These are phyloP conservation scores for Acrocyrtus sp. DNA, from an alignment of 2,888 invertebrate species.

Conservation along the genomic window DNA sequence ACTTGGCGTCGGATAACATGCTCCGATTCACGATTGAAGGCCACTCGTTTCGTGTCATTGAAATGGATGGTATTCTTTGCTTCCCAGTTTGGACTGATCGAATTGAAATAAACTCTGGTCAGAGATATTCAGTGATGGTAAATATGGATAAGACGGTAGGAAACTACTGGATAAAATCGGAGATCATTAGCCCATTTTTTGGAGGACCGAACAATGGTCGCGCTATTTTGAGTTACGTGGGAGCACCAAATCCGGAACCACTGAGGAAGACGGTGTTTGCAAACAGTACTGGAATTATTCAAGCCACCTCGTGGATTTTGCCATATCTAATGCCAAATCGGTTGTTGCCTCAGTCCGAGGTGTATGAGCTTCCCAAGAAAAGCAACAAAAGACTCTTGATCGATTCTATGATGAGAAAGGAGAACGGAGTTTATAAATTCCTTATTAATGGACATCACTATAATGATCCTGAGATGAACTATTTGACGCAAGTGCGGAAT, in stretches of 20 bases:
- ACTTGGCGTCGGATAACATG: conserved; percentile 50
- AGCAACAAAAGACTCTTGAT: conserved; percentile 42
- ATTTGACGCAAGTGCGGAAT: conserved; percentile 41
- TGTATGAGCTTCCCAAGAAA: conserved; percentile 48
- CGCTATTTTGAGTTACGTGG: conserved; percentile 53
- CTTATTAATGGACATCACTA: conserved; percentile 47
- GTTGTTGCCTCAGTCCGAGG: conserved; percentile 29
- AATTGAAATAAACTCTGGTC: conserved; percentile 52
- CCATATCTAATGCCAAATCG: conserved; percentile 43
- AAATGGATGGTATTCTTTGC: conserved; percentile 52
- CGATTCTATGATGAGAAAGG: conserved; percentile 15
- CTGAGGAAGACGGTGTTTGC: conserved; percentile 31
- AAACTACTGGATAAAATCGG: conserved; percentile 50
- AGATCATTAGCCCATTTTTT: conserved; percentile 40
- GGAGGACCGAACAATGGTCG: conserved; percentile 53
- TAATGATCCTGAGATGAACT: conserved; percentile 19
- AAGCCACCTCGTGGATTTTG: conserved; percentile 40
- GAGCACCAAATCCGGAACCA: conserved; percentile 33
- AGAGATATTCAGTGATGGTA: conserved; percentile 49
- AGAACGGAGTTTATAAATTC: conserved; percentile 41
- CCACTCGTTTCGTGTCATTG: conserved; percentile 47
- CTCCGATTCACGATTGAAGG: conserved; percentile 43
- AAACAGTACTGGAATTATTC: conserved; percentile 15
- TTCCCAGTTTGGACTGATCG: conserved; percentile 48
- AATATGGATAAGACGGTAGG: conserved; percentile 48